Percentiles rank a stretch among this genome's conserved stretches.
Conservation (phyloP, 2,888 invertebrate genomes). For the Vandiemenella viatica region DNA sequence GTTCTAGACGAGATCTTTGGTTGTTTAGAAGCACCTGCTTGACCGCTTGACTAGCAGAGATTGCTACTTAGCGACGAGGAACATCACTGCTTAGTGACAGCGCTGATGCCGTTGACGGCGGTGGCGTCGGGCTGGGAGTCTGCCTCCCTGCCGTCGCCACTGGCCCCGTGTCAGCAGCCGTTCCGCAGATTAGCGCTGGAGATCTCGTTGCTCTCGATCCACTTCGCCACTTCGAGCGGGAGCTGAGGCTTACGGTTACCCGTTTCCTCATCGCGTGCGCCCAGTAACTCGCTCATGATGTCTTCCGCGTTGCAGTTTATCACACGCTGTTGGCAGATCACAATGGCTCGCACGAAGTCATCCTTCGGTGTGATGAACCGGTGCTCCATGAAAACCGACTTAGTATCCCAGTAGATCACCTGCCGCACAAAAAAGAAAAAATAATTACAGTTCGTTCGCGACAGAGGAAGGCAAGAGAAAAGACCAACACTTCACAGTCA, state of each 20-base stretch:
- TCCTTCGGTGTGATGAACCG: conserved; percentile 56
- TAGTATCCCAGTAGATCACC: conserved; percentile 76
- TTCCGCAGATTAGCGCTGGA: conserved; percentile 45
- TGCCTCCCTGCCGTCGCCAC: neutral
- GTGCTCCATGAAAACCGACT: conserved; percentile 71
- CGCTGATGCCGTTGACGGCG: conserved; percentile 17
- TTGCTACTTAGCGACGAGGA: no score
- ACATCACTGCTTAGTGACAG: no score
- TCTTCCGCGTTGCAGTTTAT: conserved; percentile 32
- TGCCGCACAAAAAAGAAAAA: no score
- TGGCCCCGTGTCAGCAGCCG: conserved; percentile 22
- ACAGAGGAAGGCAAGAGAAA: no score
- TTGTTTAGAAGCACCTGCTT: no score
- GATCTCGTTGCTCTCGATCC: conserved; percentile 55
- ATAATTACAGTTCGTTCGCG: neutral
- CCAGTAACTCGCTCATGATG: conserved; percentile 12
- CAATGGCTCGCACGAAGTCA: conserved; percentile 44
- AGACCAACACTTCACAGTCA: no score
- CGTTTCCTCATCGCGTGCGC: conserved; percentile 5
- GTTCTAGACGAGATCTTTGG: no score
- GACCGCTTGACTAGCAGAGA: no score
- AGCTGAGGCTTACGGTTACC: conserved; percentile 37
- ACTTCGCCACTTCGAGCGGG: conserved; percentile 47
- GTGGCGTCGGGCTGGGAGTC: neutral
- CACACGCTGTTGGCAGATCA: conserved; percentile 28